phyloP scores from a whole-genome alignment of 1,140 invertebrate species.

The Brachystomella parvula region DNA sequence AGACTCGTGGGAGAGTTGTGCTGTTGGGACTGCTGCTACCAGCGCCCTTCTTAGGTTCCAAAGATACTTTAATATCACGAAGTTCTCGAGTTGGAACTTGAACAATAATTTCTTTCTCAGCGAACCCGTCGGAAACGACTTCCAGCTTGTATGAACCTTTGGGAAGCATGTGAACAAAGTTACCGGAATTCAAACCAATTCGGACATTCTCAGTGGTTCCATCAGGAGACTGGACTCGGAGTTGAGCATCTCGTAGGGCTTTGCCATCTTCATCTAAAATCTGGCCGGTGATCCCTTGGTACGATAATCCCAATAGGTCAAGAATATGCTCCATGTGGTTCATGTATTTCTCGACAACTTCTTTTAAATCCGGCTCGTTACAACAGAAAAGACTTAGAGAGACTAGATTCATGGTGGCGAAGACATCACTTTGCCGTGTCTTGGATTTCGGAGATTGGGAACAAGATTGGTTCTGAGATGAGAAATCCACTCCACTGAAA shows the following conservation, averaged over 20 bases:
- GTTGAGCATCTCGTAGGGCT: conserved; percentile 60
- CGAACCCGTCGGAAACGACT: conserved; percentile 43
- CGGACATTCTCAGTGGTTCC: conserved; percentile 50
- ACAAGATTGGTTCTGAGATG: conserved; percentile 12
- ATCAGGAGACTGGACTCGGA: conserved; percentile 50
- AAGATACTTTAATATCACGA: neutral
- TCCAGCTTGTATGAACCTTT: conserved; percentile 54
- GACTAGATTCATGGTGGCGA: neutral
- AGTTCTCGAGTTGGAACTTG: conserved; percentile 13
- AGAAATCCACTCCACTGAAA: neutral
- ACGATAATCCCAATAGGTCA: conserved; percentile 31
- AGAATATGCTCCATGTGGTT: conserved; percentile 29
- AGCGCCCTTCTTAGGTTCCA: neutral
- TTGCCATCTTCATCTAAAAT: conserved; percentile 55
- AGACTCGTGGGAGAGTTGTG: neutral
- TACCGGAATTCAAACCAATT: conserved; percentile 57
- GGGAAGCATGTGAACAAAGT: conserved; percentile 59
- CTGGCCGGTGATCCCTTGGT: conserved; percentile 56
- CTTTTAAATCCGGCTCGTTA: conserved; percentile 23
- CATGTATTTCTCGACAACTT: conserved; percentile 24
- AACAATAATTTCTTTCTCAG: neutral
- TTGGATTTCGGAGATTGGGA: neutral
- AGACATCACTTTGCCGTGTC: neutral
- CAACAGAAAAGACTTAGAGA: conserved; percentile 33
- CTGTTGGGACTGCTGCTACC: neutral